Evolutionary conservation across 2,797 vertebrate genomes (phyloP), one percentile per base, ranked within the genome.

Genomic region (Chromis chromis): DNA sequence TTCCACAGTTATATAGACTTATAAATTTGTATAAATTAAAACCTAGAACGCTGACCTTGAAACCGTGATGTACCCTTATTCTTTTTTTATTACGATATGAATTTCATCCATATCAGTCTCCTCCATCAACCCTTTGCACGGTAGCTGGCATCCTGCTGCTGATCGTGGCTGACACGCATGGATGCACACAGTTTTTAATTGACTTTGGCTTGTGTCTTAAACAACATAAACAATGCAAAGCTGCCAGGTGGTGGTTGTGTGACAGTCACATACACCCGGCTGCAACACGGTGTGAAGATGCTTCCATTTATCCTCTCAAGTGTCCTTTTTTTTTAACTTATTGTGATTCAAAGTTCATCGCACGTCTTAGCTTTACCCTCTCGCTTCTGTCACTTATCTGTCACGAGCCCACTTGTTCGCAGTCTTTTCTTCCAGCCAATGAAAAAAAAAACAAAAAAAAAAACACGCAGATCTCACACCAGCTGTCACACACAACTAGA

Each of bases 221-320:
- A 78, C 67, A 74, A 76, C 44, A 76, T n/a, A 73, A 86, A 80
- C 65, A 72, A 63, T 55, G 42, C 24, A 70, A n/a, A 85, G 70
- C 67, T 81, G 72, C 61, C 78, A 81, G 72, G 61, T 79, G 67
- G 80, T 39, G 52, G 57, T 13, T 60, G 27, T 48, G 68, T 55
- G 65, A 19, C 56, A 56, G 61, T 56, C 73, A 59, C 59, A 56
- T 74, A 59, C 33, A 53, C 44, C 27, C 33, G 39, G 76, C 44
- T 46, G 52, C 50, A 46, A 22, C 19, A 10, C 14, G 33, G 54
- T 21, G 33, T 78, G 76, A 53, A 59, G 33, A 59, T 24, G 44
- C 44, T 69, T 71, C 72, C 8, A 53, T 74, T 73, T 65, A 44
- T 81, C 62, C 31, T 80, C 46, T 76, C 28, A 25, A 52, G 25